Base-by-base conservation (phyloP, 1,140 invertebrate species). In the Diabrotica virgifera region DNA sequence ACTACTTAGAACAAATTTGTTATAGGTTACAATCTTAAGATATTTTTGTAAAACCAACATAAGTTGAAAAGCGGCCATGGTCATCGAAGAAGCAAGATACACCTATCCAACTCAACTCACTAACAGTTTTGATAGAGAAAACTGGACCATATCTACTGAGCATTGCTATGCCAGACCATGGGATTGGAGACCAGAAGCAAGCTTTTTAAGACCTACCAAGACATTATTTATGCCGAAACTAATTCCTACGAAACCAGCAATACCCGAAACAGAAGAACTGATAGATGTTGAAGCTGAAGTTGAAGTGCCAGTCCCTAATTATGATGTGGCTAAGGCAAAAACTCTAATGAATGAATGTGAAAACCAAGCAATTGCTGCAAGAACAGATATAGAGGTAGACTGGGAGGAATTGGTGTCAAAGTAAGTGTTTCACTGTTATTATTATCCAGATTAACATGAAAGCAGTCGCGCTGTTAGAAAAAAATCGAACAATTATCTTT, bases 301-400 rank as follows among this genome's bases (percentile, higher is more conserved):
- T 36, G 14, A 61, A 6, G 64, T 74, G 24, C 38, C 72, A 5
- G 38, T 69, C 6, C 79, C 83, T 7, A 80, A 84, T 0, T 90
- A 88, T 74, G 89, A 93, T 77, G 75, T 84, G n/a, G 77, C 77
- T 14, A 86, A 86, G 69, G 84, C 86, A 8, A 82, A 83, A 36
- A 80, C 83, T 67, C 66, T 86, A 5, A 92, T 92, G 90, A 86
- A 87, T 64, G 90, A 93, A 70, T 89, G 89, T 78, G 86, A 90
- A 68, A 82, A 84, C 40, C 79, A 86, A 61, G 84, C 88, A 40
- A 80, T 77, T 58, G 84, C 87, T 70, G 84, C 85, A n/a, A 83
- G 86, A 64, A 79, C 82, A 7, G 84, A 85, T 64, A 80, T 82
- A 9, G 79, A 82, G 52, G 86, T 87, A 53, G 86, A 91, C 72